Evolutionary conservation across 2,113 vertebrate species (phyloP).

Genomic region (Rutilus rutilus): DNA sequence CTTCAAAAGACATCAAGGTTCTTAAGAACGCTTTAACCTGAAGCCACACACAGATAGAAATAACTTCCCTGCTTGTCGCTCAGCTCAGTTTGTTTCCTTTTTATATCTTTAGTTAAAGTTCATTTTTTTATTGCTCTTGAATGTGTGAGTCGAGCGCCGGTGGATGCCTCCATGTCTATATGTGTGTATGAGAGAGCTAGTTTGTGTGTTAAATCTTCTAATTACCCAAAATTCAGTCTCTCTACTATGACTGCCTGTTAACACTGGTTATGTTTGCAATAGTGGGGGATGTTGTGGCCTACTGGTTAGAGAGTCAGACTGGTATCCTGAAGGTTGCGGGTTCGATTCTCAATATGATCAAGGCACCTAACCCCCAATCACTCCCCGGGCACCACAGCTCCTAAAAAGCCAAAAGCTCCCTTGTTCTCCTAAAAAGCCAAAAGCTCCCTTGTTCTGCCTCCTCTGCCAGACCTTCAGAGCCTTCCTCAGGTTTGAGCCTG

Average conservation of each 20-base stretch:
- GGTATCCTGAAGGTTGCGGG: too few relatives aligned
- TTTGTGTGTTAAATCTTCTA: constrained; percentile 15
- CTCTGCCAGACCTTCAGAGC: neutral
- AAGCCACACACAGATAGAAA: constrained; percentile 59
- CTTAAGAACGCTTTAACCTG: constrained; percentile 51
- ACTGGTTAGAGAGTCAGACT: too few relatives aligned
- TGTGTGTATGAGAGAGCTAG: constrained; percentile 1
- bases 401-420: neutral
- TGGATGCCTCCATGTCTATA: constrained; percentile 30
- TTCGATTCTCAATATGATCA: too few relatives aligned
- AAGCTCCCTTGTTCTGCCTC: neutral
- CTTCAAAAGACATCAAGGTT: constrained; percentile 56
- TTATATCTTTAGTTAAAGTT: constrained; percentile 57
- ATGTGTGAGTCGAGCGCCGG: constrained; percentile 10
- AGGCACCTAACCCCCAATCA: too few relatives aligned
- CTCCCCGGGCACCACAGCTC: too few relatives aligned
- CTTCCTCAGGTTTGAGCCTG: neutral
- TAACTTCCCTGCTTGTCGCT: constrained; percentile 49
- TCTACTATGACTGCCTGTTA: neutral
- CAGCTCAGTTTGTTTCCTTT: constrained; percentile 43
- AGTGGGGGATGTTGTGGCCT: too few relatives aligned
- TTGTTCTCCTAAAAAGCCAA: neutral
- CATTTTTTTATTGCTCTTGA: constrained; percentile 61
- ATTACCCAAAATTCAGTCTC: neutral
- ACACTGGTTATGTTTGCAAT: neutral